Base-by-base conservation (phyloP, 2,113 vertebrate species). In the Phaethon lepturus region DNA sequence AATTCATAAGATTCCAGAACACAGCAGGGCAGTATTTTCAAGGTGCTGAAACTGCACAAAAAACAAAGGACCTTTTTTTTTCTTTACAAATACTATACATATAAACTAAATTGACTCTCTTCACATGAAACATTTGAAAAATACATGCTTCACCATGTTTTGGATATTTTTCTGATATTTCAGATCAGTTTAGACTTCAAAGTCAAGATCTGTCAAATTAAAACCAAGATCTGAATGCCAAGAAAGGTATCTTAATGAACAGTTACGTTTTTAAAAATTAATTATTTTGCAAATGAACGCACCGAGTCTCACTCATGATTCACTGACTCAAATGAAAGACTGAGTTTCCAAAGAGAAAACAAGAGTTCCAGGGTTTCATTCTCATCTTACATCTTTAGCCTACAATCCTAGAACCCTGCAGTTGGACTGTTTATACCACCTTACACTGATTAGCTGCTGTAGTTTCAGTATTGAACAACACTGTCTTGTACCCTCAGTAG, bases 251-350 rank as follows among this genome's bases (percentile, higher is more conserved):
- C 44, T 63, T 67, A 25, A 15, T 81, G 38, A 77, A 62, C 9
- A 84, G 50, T 3, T 72, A 10, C 18, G 23, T 8, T 13, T 67
- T 53, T 35, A 38, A 71, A 87, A 74, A n/a, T 62, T 67, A 25
- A 28, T 49, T 87, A 29, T 85, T 96, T 93, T 73, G n/a, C 58
- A 76, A 87, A 74, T 17, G 90, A 24, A 91, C 91, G 3, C n/a
- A 68, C 5, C 2, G 35, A 62, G 5, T 58, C 23, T 64, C 31
- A 56, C 28, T 72, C 7, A 0, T 67, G 55, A 71, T 40, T 74
- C 45, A 60, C 13, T 24, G 13, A 8, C 26, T 76, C 16, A 45
- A 7, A 28, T 20, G 45, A 84, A 91, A 84, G 25, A 22, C 19
- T 44, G 26, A 75, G 25, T 50, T 69, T 71, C 44, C n/a, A 87